Evolutionary conservation across 1,140 invertebrate genomes (phyloP).

Genomic region (Linepithema humile): DNA sequence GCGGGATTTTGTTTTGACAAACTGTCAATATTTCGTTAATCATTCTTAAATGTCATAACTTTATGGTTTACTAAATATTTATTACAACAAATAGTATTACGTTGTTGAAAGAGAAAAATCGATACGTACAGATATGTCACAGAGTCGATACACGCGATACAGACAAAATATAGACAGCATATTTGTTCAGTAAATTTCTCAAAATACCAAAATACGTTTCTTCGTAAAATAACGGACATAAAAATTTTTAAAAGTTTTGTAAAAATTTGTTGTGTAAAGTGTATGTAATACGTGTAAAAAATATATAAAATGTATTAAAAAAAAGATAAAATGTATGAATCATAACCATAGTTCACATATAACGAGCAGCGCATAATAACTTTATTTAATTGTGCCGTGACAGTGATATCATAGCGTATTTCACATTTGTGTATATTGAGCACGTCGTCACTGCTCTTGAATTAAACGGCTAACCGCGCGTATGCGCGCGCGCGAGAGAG

Average conservation of each 20-base stretch:
- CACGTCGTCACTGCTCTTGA: constrained; percentile 24
- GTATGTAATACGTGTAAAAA: no score
- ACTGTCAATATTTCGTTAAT: no score
- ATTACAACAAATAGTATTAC: no score
- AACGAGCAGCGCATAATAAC: constrained; percentile 22
- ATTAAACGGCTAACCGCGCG: constrained; percentile 11
- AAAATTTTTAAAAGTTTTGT: no score
- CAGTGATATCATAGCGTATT: constrained; percentile 21
- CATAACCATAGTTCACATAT: background rate
- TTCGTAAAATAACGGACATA: no score
- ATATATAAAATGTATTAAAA: background rate
- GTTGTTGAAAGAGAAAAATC: no score
- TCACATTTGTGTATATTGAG: constrained; percentile 40
- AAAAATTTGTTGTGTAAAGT: no score
- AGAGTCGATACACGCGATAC: background rate
- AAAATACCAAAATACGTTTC: no score
- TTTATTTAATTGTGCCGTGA: constrained; percentile 11
- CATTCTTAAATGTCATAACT: no score
- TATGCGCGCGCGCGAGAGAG: background rate
- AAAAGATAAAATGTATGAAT: constrained; percentile 35
- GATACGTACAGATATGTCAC: no score
- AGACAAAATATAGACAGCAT: background rate
- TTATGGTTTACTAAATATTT: no score
- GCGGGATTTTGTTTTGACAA: no score
- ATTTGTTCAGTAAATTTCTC: background rate